phyloP scores from a whole-genome alignment of 2,888 invertebrate genomes.

The Dromius quadrimaculatus region DNA sequence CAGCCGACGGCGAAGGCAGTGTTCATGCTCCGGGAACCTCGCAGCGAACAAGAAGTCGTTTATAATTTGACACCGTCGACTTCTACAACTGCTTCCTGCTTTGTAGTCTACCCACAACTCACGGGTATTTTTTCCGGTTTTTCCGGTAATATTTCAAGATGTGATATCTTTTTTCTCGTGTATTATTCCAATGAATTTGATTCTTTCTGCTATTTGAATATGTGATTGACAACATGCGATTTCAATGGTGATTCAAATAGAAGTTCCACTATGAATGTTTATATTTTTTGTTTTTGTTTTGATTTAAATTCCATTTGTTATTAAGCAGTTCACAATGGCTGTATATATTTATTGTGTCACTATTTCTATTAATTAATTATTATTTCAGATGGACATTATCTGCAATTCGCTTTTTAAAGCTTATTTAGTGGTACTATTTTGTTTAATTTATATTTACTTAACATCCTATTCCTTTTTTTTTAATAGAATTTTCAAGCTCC shows the following conservation, averaged over 20 bases:
- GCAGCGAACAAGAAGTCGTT: conserved; percentile 18
- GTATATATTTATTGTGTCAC: too few species aligned
- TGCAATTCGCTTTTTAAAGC: too few species aligned
- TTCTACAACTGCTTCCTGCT: conserved; percentile 17
- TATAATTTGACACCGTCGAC: conserved; percentile 5
- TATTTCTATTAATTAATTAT: too few species aligned
- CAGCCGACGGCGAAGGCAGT: conserved; percentile 35
- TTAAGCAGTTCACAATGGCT: too few species aligned
- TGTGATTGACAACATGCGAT: conserved; percentile 24
- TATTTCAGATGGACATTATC: too few species aligned
- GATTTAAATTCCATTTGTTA: too few species aligned
- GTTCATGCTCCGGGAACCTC: conserved; percentile 25
- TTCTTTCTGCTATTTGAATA: not conserved
- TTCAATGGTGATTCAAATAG: not conserved
- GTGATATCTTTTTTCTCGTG: conserved; percentile 11
- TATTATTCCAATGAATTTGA: conserved; percentile 1
- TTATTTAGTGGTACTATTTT: too few species aligned
- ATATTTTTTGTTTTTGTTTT: too few species aligned
- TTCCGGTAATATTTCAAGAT: conserved; percentile 1
- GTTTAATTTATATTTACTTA: too few species aligned
- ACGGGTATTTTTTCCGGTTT: not conserved
- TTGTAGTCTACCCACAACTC: not conserved
- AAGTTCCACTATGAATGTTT: too few species aligned
- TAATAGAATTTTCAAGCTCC: too few species aligned
- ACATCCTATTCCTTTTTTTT: too few species aligned